Percentiles rank a stretch among this genome's conserved stretches.
phyloP scores from a whole-genome alignment of 2,113 vertebrate genomes.

The Tilapia sparmanii region DNA sequence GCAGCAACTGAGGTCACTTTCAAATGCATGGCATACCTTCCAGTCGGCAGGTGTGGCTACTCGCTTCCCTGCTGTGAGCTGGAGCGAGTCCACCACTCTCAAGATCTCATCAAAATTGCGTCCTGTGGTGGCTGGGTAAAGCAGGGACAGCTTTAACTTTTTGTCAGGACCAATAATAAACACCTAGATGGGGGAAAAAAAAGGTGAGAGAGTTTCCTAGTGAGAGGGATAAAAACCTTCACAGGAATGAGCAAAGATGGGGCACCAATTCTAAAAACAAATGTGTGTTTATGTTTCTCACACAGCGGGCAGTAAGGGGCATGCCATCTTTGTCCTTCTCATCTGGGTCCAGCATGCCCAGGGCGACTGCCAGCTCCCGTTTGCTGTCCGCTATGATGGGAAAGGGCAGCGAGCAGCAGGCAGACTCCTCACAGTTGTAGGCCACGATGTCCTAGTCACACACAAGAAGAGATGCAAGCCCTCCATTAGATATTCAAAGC shows the following conservation, averaged over 20 bases:
- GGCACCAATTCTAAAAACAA: neutral
- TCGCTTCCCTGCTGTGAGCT: constrained; percentile 79
- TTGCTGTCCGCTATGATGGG: constrained; percentile 88
- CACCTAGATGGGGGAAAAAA: constrained; percentile 63
- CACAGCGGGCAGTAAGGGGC: constrained; percentile 87
- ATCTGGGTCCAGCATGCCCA: constrained; percentile 90
- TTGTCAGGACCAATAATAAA: constrained; percentile 91
- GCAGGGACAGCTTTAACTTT: constrained; percentile 87
- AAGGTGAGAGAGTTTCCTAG: neutral
- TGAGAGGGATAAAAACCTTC: neutral
- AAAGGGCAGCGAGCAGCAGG: constrained; percentile 76
- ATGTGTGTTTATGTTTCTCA: constrained; percentile 58
- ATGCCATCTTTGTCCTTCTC: constrained; percentile 82
- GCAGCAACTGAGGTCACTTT: neutral
- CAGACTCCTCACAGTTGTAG: constrained; percentile 75
- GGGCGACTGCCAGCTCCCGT: constrained; percentile 78
- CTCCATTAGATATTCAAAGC: neutral
- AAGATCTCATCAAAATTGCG: constrained; percentile 94
- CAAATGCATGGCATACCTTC: constrained; percentile 71
- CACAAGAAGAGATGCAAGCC: neutral
- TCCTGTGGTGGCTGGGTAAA: constrained; percentile 90
- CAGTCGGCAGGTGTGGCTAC: constrained; percentile 91
- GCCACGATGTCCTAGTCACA: constrained; percentile 83
- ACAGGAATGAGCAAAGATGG: neutral
- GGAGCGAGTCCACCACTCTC: constrained; percentile 85